Conservation (phyloP, 2,888 invertebrate species). For the Archips crataeganus region DNA sequence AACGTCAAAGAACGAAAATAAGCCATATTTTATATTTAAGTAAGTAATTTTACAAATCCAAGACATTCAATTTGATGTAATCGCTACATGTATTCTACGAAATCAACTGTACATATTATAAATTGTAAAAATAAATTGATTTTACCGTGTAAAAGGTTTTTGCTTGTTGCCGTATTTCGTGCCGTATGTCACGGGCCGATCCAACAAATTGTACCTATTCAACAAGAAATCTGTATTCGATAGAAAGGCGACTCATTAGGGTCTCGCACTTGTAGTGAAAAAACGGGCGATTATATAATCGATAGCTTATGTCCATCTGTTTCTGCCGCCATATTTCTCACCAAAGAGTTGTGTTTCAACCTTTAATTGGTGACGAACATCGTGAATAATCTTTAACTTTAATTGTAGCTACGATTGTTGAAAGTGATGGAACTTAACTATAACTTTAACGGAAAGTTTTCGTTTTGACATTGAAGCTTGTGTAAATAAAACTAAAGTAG, state of each 20-base stretch:
- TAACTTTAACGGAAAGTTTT: neutral
- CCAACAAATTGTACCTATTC: constrained; percentile 7
- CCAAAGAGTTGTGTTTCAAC: constrained; percentile 6
- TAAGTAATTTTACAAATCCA: constrained; percentile 43
- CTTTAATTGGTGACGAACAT: neutral
- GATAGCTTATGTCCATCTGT: neutral
- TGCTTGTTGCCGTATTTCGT: constrained; percentile 8
- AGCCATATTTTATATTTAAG: constrained; percentile 43
- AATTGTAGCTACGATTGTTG: neutral
- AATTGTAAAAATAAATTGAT: constrained; percentile 43
- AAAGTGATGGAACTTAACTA: neutral
- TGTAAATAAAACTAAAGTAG: neutral
- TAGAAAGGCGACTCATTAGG: constrained; percentile 10
- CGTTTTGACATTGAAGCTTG: neutral
- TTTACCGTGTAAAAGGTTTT: constrained; percentile 32
- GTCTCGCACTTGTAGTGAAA: constrained; percentile 4
- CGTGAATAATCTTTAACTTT: neutral
- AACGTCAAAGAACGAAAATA: constrained; percentile 43
- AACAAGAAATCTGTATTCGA: neutral
- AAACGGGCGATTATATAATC: constrained; percentile 10
- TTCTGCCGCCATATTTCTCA: neutral
- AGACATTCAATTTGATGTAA: constrained; percentile 42
- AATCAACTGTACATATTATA: constrained; percentile 40
- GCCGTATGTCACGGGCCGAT: constrained; percentile 10
- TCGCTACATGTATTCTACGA: constrained; percentile 37